Conservation (phyloP, 2,888 invertebrate genomes). For the Metacarcinus magister region DNA sequence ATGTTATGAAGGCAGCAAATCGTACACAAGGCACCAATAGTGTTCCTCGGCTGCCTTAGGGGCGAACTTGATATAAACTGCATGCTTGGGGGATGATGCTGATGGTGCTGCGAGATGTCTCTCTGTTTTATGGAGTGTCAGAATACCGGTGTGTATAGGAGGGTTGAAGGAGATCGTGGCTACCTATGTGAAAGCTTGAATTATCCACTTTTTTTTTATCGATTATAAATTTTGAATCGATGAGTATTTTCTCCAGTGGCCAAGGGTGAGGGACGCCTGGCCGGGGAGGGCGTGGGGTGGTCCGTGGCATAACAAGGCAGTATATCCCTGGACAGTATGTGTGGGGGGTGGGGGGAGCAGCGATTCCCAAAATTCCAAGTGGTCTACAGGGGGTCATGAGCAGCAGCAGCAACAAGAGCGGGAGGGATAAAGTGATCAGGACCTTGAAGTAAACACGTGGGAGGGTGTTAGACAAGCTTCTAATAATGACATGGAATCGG, state of each 20-base stretch:
- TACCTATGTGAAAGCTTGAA: too few relatives aligned
- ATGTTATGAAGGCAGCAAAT: slow-evolving; percentile 5
- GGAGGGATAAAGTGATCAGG: background rate
- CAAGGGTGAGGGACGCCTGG: background rate
- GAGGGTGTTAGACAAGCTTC: background rate
- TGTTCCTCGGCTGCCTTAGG: background rate
- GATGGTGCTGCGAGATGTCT: background rate
- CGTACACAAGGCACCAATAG: background rate
- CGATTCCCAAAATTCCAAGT: background rate
- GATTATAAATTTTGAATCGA: too few relatives aligned
- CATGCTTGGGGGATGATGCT: background rate
- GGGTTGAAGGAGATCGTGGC: background rate
- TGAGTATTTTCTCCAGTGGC: background rate
- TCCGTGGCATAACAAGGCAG: background rate
- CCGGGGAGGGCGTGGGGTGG: background rate
- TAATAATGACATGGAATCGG: background rate
- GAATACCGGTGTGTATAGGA: background rate
- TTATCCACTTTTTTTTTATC: too few relatives aligned
- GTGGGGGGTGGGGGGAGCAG: background rate
- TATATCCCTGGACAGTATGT: background rate
- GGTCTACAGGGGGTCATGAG: slow-evolving; percentile 1
- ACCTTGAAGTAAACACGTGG: background rate
- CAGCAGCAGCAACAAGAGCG: background rate
- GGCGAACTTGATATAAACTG: background rate
- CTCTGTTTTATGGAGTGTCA: background rate